phyloP scores from a whole-genome alignment of 92 coral and sea anemone genomes.

The Heliopora coerulea region DNA sequence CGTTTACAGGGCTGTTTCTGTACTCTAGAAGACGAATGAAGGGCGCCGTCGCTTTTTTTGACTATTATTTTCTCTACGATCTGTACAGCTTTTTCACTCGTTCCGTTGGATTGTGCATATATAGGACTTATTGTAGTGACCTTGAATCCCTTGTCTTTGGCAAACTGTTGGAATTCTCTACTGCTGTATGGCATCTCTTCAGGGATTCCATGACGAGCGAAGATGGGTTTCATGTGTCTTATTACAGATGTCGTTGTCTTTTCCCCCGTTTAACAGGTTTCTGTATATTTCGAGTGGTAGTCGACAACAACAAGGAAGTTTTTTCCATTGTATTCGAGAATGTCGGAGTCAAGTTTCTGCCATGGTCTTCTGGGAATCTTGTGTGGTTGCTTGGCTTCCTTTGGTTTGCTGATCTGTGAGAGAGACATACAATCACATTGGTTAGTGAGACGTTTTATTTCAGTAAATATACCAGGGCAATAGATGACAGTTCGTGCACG shows the following conservation, averaged over 20 bases:
- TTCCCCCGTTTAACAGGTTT: conserved; percentile 48
- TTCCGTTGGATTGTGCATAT: conserved; percentile 53
- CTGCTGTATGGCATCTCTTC: conserved; percentile 69
- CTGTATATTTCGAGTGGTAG: conserved; percentile 58
- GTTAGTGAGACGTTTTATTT: conserved; percentile 43
- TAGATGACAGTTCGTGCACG: conserved; percentile 51
- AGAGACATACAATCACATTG: conserved; percentile 44
- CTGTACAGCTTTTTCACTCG: too few relatives aligned
- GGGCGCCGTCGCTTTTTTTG: conserved; percentile 47
- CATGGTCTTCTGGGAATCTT: conserved; percentile 56
- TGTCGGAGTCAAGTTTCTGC: conserved; percentile 62
- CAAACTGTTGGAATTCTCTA: conserved; percentile 55
- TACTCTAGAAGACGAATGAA: conserved; percentile 58
- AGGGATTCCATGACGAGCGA: conserved; percentile 64
- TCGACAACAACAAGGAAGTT: conserved; percentile 50
- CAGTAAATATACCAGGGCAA: conserved; percentile 54
- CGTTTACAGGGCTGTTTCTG: conserved; percentile 43
- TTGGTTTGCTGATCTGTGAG: conserved; percentile 47
- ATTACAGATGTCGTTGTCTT: conserved; percentile 57
- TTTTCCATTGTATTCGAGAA: conserved; percentile 57
- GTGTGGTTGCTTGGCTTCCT: conserved; percentile 50
- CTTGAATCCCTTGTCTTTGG: conserved; percentile 60
- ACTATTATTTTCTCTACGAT: neutral
- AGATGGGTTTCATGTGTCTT: conserved; percentile 55
- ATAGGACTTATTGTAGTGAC: conserved; percentile 57